Conservation (phyloP, 2,888 invertebrate genomes). For the Apotomis capreana region DNA sequence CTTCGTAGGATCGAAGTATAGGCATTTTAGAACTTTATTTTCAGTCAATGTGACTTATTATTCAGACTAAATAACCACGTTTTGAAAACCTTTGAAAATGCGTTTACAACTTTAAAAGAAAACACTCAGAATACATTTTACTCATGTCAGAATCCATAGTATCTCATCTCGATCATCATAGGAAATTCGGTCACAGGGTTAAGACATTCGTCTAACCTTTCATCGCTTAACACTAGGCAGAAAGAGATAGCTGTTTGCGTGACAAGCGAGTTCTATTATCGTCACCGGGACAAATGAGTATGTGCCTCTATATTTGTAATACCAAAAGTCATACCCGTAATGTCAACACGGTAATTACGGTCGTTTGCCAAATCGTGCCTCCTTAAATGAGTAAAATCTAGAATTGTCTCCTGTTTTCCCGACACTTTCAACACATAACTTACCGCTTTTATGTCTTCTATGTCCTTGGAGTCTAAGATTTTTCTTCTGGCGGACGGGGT, state of each 20-base stretch:
- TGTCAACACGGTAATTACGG: conserved; percentile 12
- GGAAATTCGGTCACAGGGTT: too few relatives aligned
- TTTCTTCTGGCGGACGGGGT: conserved; percentile 70
- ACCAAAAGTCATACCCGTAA: background rate
- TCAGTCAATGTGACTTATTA: too few relatives aligned
- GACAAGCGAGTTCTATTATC: background rate
- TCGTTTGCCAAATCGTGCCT: background rate
- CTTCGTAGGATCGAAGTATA: too few relatives aligned
- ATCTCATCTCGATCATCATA: too few relatives aligned
- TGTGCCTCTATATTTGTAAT: conserved; percentile 15
- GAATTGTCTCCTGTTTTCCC: conserved; percentile 18
- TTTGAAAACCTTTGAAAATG: too few relatives aligned
- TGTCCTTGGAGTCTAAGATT: conserved; percentile 65
- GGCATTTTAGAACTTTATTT: too few relatives aligned
- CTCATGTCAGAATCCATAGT: too few relatives aligned
- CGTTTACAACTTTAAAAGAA: too few relatives aligned
- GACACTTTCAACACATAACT: conserved; percentile 54
- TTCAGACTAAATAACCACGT: too few relatives aligned
- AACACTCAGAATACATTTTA: too few relatives aligned
- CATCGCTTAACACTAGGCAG: background rate
- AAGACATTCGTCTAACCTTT: background rate
- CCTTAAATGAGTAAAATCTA: background rate
- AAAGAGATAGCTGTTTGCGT: background rate
- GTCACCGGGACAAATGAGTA: conserved; percentile 4
- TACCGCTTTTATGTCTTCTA: conserved; percentile 73